Conservation (phyloP, 2,797 vertebrate genomes). For the Serranus cabrilla region DNA sequence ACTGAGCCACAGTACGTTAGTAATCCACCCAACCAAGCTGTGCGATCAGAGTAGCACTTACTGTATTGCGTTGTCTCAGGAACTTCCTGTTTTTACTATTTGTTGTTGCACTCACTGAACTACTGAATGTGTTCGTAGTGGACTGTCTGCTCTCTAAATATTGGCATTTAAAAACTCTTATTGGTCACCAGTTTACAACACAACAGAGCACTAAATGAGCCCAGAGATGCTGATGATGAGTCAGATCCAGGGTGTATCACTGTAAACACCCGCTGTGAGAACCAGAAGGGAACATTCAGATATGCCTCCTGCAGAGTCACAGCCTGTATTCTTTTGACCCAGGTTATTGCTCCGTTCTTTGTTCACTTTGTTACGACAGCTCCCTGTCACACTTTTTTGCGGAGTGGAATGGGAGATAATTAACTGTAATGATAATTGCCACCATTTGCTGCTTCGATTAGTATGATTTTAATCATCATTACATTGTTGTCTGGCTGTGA, state of each 20-base stretch:
- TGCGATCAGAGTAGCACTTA: too few relatives aligned
- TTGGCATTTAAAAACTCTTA: too few relatives aligned
- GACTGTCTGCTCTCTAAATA: too few relatives aligned
- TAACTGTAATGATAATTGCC: conserved; percentile 76
- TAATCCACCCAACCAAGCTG: too few relatives aligned
- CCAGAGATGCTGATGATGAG: conserved; percentile 4
- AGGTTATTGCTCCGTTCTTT: conserved; percentile 57
- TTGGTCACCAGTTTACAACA: conserved; percentile 2
- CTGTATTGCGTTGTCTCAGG: too few relatives aligned
- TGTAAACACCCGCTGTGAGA: conserved; percentile 39
- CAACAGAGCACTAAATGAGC: conserved; percentile 6
- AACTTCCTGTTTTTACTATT: too few relatives aligned
- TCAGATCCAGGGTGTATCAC: conserved; percentile 18
- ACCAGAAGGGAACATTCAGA: conserved; percentile 60
- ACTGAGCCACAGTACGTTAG: too few relatives aligned
- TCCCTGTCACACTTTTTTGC: conserved; percentile 46
- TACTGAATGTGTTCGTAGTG: too few relatives aligned
- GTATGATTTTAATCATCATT: conserved; percentile 78
- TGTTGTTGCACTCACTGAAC: too few relatives aligned
- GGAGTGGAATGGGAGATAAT: conserved; percentile 65
- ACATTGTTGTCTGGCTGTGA: conserved; percentile 77
- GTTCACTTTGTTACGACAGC: conserved; percentile 46
- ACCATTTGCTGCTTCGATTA: conserved; percentile 72
- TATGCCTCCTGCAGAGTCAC: conserved; percentile 2
- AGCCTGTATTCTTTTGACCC: conserved; percentile 50